A percentile compares a stretch with the other conserved stretches of the same genome.
These are phyloP conservation scores for Lepilemur septentrionalis DNA, from an alignment of 2,797 vertebrate species.

Conservation along the genomic window DNA sequence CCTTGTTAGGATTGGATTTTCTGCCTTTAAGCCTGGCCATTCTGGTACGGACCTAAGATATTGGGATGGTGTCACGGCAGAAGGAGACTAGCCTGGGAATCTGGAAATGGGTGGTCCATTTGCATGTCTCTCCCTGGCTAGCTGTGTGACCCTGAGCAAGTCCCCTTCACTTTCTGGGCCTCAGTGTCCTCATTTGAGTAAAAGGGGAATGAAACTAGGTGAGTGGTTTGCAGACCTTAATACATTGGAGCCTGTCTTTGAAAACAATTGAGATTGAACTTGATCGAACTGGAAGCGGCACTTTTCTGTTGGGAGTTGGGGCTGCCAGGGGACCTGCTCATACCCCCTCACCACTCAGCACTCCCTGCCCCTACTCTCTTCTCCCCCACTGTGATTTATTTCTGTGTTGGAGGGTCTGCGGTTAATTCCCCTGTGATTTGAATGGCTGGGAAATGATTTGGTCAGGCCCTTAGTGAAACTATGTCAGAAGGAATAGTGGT, in stretches of 20 bases:
- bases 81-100: neutral
- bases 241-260: neutral
- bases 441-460: neutral
- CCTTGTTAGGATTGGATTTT: neutral
- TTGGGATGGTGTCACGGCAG: neutral
- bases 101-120: neutral
- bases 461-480: neutral
- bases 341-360: neutral
- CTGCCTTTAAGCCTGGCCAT: neutral
- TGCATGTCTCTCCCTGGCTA: neutral
- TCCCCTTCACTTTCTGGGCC: neutral
- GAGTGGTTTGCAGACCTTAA: neutral
- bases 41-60: neutral
- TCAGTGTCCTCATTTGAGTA: neutral
- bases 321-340: neutral
- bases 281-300: neutral
- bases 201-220: neutral
- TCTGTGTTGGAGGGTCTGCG: neutral
- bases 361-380: neutral
- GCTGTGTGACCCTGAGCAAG: neutral
- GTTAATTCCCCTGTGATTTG: neutral
- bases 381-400: accelerated
- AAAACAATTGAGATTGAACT: neutral
- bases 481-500: neutral
- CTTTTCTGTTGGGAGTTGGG: neutral